Evolutionary conservation across 2,888 invertebrate genomes (phyloP), one percentile per base, ranked within the genome.

Genomic region (Polyommatus iphigenia): DNA sequence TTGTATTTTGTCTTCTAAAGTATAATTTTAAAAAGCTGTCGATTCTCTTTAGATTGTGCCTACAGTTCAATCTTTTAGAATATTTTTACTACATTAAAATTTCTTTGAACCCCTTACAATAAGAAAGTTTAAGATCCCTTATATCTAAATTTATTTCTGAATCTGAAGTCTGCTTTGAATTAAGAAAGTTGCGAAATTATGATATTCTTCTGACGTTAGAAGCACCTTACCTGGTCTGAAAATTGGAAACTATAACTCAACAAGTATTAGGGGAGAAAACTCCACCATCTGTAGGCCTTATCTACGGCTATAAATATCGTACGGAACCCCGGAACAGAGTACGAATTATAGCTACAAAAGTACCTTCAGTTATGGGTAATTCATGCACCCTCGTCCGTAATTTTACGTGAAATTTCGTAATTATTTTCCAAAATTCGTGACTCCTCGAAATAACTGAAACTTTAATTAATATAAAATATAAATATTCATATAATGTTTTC

Each of bases 201-300:
- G 85, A 85, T 83, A 85, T 85, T 83, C 85, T 83, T 81, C 81
- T 80, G 86, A 84, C 85, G 81, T 79, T 81, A 83, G 76, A 83
- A 84, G 79, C 79, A 80, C 80, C 79, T 76, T 77, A 78, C 79
- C 79, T 89, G 87, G 87, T 85, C 89, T 91, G 90, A 89, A 93
- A 93, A 94, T 94, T 94, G 93, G 91, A 90, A 90, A 88, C 90
- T 89, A 92, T 94, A 93, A 93, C 90, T 94, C 93, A 93, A 92
- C 92, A 90, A 93, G 92, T 93, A 93, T 92, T 91, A 92, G 89
- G 92, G 93, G 91, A 90, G 92, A 92, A 92, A 94, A 92, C 89
- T 92, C 88, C 86, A 89, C 92, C 93, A 93, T 94, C 93, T 93
- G 93, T 90, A 93, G 90, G 90, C 90, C 91, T 93, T 93, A 93